A percentile compares a stretch with the other conserved stretches of the same genome.
Conservation (phyloP, 1,140 invertebrate genomes). For the Yoshiicerus persimilis region DNA sequence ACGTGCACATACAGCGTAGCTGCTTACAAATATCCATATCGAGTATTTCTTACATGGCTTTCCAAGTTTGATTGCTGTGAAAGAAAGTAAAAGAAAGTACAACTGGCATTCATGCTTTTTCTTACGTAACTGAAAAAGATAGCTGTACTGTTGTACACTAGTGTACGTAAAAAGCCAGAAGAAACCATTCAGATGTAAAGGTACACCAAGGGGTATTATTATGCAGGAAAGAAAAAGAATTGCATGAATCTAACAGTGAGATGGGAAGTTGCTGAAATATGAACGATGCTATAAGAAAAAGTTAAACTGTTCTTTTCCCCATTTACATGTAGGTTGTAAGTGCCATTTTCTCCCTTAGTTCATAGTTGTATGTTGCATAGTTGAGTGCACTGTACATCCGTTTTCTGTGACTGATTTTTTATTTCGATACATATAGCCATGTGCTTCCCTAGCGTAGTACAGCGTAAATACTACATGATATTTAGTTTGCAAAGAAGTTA, state of each 20-base stretch:
- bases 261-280: background rate
- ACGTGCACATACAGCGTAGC: background rate
- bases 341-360: background rate
- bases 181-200: background rate
- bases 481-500: no score
- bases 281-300: background rate
- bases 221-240: slow-evolving; percentile 1
- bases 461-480: no score
- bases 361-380: background rate
- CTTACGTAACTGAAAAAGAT: background rate
- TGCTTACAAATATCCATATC: background rate
- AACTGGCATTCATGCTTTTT: background rate
- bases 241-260: background rate
- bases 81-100: background rate
- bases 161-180: background rate
- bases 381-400: background rate
- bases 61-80: background rate
- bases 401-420: background rate
- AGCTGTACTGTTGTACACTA: background rate
- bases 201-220: slow-evolving; percentile 24
- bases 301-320: background rate
- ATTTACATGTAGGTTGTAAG: background rate
- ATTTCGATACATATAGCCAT: background rate
- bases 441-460: background rate
- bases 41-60: background rate